These are phyloP conservation scores for Apogon hyalosoma DNA, from an alignment of 2,797 vertebrate species.

Conservation along the genomic window DNA sequence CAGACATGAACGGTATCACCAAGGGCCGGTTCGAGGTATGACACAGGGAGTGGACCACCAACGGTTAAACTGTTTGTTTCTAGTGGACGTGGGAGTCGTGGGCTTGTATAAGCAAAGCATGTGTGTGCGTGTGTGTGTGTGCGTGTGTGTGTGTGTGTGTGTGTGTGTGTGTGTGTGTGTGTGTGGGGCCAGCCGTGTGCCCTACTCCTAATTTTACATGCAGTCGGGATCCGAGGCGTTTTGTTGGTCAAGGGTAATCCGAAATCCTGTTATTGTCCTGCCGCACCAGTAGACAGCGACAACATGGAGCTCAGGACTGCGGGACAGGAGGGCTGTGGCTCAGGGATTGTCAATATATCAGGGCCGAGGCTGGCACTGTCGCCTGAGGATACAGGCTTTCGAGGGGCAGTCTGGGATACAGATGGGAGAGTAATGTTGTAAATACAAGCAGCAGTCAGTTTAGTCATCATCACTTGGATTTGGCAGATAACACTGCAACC, in stretches of 20 bases:
- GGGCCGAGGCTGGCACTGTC: slow-evolving; percentile 62
- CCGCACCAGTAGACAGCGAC: slow-evolving; percentile 75
- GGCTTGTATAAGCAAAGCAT: slow-evolving; percentile 62
- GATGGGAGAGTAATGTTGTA: slow-evolving; percentile 37
- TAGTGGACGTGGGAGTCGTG: slow-evolving; percentile 61
- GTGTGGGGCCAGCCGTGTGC: slow-evolving; percentile 43
- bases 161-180: slow-evolving; percentile 31
- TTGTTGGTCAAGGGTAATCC: slow-evolving; percentile 83
- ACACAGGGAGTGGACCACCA: slow-evolving; percentile 60
- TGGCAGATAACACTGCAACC: slow-evolving; percentile 14
- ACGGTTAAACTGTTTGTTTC: slow-evolving; percentile 58
- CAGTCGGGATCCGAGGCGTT: slow-evolving; percentile 64
- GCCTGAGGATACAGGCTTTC: slow-evolving; percentile 66
- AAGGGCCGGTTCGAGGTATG: slow-evolving; percentile 89
- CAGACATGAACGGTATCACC: slow-evolving; percentile 89
- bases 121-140: slow-evolving; percentile 43
- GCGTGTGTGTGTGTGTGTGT: slow-evolving; percentile 35
- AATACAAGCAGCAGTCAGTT: slow-evolving; percentile 33
- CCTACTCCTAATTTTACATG: slow-evolving; percentile 71
- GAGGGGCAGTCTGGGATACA: slow-evolving; percentile 24
- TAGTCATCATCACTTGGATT: slow-evolving; percentile 22
- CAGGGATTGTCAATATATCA: slow-evolving; percentile 57
- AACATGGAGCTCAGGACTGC: slow-evolving; percentile 74
- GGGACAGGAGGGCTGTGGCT: slow-evolving; percentile 78
- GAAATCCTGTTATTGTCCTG: slow-evolving; percentile 79